Evolutionary conservation across 2,113 vertebrate species (phyloP).

Genomic region (Dasyornis broadbenti): DNA sequence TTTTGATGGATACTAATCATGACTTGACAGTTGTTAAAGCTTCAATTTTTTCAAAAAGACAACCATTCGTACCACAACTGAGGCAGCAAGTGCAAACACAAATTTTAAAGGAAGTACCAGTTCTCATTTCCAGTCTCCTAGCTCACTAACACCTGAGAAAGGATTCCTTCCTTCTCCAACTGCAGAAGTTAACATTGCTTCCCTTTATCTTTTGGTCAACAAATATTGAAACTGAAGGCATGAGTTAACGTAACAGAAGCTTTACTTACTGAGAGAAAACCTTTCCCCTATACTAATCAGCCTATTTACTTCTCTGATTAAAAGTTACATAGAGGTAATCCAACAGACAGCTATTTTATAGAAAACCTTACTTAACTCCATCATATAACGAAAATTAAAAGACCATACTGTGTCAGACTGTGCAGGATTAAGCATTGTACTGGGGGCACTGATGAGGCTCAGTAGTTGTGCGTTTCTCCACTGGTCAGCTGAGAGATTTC

Average conservation of each 20-base stretch:
- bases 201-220: background rate
- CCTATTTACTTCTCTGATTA: background rate
- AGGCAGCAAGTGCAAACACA: background rate
- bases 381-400: background rate
- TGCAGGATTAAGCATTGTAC: conserved; percentile 97
- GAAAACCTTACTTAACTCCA: background rate
- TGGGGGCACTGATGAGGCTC: conserved; percentile 95
- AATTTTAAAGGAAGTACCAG: background rate
- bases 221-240: background rate
- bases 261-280: background rate
- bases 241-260: fast-evolving
- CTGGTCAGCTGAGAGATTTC: conserved; percentile 97
- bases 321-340: background rate
- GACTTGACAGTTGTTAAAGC: background rate
- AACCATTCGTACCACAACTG: background rate
- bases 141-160: background rate
- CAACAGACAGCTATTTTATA: background rate
- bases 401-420: conserved; percentile 90
- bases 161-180: background rate
- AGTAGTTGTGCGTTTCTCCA: conserved; percentile 98
- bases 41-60: background rate
- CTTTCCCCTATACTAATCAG: background rate
- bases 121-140: background rate
- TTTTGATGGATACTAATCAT: background rate
- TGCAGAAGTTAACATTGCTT: background rate